Base-by-base conservation (phyloP, 92 coral and sea anemone genomes). In the Zoanthus solanderi region DNA sequence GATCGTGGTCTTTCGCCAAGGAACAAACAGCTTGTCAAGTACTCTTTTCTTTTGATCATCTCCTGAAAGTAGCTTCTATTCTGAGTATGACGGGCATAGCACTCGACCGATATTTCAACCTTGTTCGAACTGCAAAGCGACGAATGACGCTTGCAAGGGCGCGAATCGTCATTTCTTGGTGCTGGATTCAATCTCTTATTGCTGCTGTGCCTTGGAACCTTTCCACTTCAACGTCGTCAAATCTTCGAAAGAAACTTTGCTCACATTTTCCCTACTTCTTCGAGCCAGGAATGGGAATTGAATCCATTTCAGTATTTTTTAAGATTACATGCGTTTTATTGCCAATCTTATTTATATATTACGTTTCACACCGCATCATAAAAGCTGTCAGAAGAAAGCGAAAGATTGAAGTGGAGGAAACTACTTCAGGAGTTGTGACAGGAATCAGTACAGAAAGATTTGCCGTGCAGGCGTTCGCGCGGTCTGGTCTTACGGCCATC, bases 41-140 rank as follows among this genome's bases (percentile, higher is more conserved):
- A 23, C 66, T 92, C 4, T 61, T 85, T 17, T 87, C 86, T 37
- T 78, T 95, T 32, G 91, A 95, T 56, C 89, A 92, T 37, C 83
- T 87, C 4, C 77, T 88, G 57, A 93, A 86, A 60, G 91, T 75
- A 9, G 98, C 93, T 8, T 80, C 92, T 17, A 63, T 89, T 56
- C 77, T 93, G 3, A 89, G 96, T 77, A 95, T 95, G 98, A 53
- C 76, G 14, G 92, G 89, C 7, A 89, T 94, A 6, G 94, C 96
- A 23, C 54, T 93, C 9, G 98, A 93, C 47, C 68, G 96, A 47
- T 88, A 95, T 71, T 69, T 87, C 32, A 81, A 91, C 87, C 89
- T 93, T 50, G 93, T 91, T 16, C 65, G 91, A n/a, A 76, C 65
- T 6, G 76, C 90, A 13, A 81, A 92, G 28, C 82, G 89, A 28